Evolutionary conservation across 2,113 vertebrate species (phyloP).

Genomic region (Salvelinus alpinus): DNA sequence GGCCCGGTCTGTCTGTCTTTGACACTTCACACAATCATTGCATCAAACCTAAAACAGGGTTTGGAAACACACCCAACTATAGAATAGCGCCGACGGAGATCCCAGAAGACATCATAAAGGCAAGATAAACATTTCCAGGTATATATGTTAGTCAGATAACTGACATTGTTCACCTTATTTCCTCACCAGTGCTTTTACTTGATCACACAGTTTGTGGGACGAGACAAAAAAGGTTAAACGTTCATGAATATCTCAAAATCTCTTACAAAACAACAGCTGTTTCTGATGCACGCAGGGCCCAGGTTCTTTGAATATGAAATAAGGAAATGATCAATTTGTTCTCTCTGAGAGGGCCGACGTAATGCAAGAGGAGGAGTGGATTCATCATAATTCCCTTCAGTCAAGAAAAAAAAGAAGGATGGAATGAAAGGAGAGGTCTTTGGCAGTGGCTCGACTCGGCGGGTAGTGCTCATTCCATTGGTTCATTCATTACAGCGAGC

Average conservation of each 20-base stretch:
- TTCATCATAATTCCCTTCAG: slow-evolving; percentile 62
- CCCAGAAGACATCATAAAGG: background rate
- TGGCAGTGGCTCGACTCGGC: slow-evolving; percentile 37
- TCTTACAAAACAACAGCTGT: slow-evolving; percentile 32
- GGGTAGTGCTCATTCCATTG: background rate
- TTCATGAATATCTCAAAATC: slow-evolving; percentile 32
- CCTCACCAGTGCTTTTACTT: background rate
- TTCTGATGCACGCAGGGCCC: slow-evolving; percentile 17
- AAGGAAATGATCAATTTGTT: slow-evolving; percentile 53
- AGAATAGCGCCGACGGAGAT: background rate
- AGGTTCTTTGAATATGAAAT: slow-evolving; percentile 44
- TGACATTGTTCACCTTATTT: background rate
- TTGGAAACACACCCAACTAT: background rate
- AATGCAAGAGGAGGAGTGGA: slow-evolving; percentile 42
- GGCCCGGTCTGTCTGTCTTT: too few relatives aligned
- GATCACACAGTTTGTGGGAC: slow-evolving; percentile 4
- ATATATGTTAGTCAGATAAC: background rate
- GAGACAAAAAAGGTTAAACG: slow-evolving; percentile 2
- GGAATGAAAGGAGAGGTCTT: slow-evolving; percentile 28
- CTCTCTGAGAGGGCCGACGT: slow-evolving; percentile 36
- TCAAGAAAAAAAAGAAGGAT: slow-evolving; percentile 47
- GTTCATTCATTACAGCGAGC: slow-evolving; percentile 36
- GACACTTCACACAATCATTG: background rate
- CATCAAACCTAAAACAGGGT: background rate
- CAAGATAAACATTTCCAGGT: background rate